Base-by-base conservation (phyloP, 2,888 invertebrate genomes). In the Clanis bilineata region DNA sequence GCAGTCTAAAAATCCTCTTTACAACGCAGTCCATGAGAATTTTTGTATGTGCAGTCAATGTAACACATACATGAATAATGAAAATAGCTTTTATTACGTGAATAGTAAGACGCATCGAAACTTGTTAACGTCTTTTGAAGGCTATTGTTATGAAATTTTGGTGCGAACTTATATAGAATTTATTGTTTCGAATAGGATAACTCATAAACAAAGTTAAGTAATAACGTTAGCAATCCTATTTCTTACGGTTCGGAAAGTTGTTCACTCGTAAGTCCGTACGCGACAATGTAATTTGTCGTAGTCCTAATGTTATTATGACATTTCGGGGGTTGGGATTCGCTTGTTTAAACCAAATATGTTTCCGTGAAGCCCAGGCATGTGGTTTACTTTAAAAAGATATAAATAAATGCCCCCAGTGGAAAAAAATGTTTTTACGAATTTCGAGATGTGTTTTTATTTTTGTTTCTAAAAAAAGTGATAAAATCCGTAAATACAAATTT, bases 191-290 rank as follows among this genome's bases (percentile, higher is more conserved):
- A 41, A 41, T 41, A 7, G 21, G 38, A 25, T 21, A 55, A 36
- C 38, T 21, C 15, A 32, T 54, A 38, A 18, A 47, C 58, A 43
- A 41, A 60, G 54, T 58, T 43, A 43, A 22, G 45, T 55, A 62
- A 64, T 58, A 59, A 45, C 58, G 58, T 62, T 57, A 55, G 57
- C 45, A 63, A 64, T 67, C 61, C 62, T 61, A 63, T 66, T 67
- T 63, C 64, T 55, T 22, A 38, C 22, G 15, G 38, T 21, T 41
- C 18, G 41, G 38, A 22, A 38, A 55, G 6, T 62, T 28, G 21
- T 38, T 21, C 38, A 38, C 38, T 36, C 32, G 57, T 44, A 32
- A 57, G 57, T 43, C 51, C 4, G 32, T 58, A 21, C 21, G 54
- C 57, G 43, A 44, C 56, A 58, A 55, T 58, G 58, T 36, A 47